Evolutionary conservation across 2,797 vertebrate genomes (phyloP), one percentile per base, ranked within the genome.

Genomic region (Smutsia gigantea): DNA sequence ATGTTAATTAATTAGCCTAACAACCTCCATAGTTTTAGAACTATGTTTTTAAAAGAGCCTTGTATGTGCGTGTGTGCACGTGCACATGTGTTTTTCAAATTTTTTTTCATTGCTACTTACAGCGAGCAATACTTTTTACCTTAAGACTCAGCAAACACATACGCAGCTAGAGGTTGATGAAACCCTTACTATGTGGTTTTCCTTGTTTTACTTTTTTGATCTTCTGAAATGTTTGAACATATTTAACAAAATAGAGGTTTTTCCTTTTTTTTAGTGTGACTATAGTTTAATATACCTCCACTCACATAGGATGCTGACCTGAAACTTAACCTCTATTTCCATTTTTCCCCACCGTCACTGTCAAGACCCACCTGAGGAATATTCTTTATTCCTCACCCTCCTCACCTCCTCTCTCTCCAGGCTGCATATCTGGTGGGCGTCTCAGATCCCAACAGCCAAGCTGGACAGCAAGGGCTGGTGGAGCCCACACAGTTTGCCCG

Each of bases 401-500:
- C 15, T 51, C 34, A 8, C 27, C 29, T 64, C n/a, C 74, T 34
- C 1, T 92, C 39, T 57, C 96, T 23, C 1, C 90, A 99, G 99
- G 99, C 99, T 21, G 99, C 99, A 7, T 99, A 99, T 97, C 98
- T 99, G 61, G 99, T 99, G 46, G 99, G 99, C 0, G 99, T 99
- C 23, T 99, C 99, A 0, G 99, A 99, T 96, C 99, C 99, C 55
- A 99, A 99, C 97, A 99, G 99, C 95, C 99, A 99, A 68, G 99
- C 99, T 0, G 99, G 99, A 87, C 99, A 99, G 98, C 99, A 99
- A 96, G 99, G 99, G 57, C 98, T 99, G 66, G 99, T 99, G 97
- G 99, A 99, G 87, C 99, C 99, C 2, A 99, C 99, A 68, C 99
- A 99, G 98, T 99, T 99, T 94, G 99, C 99, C 83, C 99, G 99